Percentiles rank a stretch among this genome's conserved stretches.
These are phyloP conservation scores for Glaucopsyche alexis DNA, from an alignment of 2,888 invertebrate species.

Conservation along the genomic window DNA sequence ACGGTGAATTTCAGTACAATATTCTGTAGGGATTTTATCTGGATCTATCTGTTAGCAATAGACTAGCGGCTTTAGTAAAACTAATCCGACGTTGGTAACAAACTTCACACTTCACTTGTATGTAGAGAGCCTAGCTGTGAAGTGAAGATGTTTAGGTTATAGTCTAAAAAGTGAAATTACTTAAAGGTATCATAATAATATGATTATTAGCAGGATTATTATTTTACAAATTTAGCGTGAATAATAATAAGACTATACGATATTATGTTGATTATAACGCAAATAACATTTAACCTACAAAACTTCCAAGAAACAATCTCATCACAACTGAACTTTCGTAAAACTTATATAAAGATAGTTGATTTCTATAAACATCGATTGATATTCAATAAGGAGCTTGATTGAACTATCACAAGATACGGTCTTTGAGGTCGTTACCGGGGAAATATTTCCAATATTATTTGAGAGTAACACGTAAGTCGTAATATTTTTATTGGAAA, in stretches of 20 bases:
- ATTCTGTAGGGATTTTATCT: too few species aligned
- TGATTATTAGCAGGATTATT: too few species aligned
- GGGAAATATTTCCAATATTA: conserved; percentile 23
- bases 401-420: conserved; percentile 14
- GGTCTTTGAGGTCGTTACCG: conserved; percentile 9
- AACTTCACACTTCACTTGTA: too few species aligned
- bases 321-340: not conserved
- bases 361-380: not conserved
- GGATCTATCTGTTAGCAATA: too few species aligned
- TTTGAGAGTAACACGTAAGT: conserved; percentile 1
- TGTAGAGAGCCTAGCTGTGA: too few species aligned
- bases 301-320: not conserved
- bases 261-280: not conserved
- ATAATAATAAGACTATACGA: conserved; percentile 39
- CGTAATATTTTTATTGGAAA: conserved; percentile 23
- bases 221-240: too few species aligned
- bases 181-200: too few species aligned
- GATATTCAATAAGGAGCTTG: conserved; percentile 16
- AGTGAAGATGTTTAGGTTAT: too few species aligned
- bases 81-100: too few species aligned
- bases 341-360: not conserved
- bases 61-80: too few species aligned
- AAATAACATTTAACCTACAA: not conserved
- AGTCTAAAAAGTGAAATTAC: too few species aligned
- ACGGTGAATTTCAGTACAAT: too few species aligned